Percentiles rank a stretch among this genome's conserved stretches.
Conservation (phyloP, 2,113 vertebrate species). For the Coptodon bakossiorum region DNA sequence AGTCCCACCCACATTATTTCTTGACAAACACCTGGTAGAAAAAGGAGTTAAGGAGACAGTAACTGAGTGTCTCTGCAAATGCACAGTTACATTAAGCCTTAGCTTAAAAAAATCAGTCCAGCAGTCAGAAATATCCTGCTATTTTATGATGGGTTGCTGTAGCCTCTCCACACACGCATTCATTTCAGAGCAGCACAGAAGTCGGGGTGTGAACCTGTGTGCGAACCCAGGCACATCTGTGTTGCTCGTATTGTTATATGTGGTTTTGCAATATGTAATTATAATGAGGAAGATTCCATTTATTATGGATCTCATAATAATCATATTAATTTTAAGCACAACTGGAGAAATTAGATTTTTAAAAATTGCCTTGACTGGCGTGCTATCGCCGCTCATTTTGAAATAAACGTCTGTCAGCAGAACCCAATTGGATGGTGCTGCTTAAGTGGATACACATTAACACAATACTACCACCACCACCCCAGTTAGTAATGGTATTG, state of each 20-base stretch:
- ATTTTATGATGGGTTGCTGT: background rate
- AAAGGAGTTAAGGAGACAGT: background rate
- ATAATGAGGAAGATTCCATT: background rate
- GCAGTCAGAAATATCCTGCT: background rate
- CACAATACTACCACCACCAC: background rate
- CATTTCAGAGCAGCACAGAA: background rate
- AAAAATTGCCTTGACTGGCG: background rate
- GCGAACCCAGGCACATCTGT: background rate
- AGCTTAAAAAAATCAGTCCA: background rate
- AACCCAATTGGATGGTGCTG: background rate
- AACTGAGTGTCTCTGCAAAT: background rate
- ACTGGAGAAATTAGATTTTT: background rate
- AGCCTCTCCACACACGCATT: background rate
- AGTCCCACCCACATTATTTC: background rate
- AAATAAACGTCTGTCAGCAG: fast-evolving
- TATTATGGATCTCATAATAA: background rate
- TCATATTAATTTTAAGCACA: background rate
- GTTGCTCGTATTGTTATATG: background rate
- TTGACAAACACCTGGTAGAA: background rate
- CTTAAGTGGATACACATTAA: background rate
- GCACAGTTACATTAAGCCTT: background rate
- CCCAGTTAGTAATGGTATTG: background rate
- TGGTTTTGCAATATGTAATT: background rate
- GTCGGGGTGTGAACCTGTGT: background rate
- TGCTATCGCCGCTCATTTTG: background rate